phyloP scores from a whole-genome alignment of 2,888 invertebrate species.

The Philonicus albiceps region DNA sequence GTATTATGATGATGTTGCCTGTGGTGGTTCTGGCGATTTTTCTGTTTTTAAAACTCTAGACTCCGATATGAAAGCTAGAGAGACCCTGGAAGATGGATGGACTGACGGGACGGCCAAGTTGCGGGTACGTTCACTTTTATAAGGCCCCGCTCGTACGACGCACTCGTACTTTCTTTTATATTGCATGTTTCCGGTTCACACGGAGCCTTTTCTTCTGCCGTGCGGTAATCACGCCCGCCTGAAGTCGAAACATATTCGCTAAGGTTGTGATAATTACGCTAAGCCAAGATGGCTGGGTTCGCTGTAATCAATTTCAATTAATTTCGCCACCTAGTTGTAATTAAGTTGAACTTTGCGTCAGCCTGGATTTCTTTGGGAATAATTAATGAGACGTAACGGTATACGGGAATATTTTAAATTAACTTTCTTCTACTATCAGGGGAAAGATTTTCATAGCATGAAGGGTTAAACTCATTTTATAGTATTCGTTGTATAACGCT shows the following conservation, averaged over 20 bases:
- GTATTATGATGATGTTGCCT: neutral
- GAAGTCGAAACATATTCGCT: constrained; percentile 42
- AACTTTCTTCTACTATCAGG: neutral
- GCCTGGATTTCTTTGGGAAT: constrained; percentile 16
- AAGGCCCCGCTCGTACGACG: neutral
- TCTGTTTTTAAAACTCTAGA: neutral
- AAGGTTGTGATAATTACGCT: constrained; percentile 45
- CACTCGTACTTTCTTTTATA: constrained; percentile 41
- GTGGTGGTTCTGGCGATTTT: constrained; percentile 19
- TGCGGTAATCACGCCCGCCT: constrained; percentile 6
- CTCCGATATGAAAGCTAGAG: neutral
- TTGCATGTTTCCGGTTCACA: constrained; percentile 44
- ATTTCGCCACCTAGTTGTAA: constrained; percentile 42
- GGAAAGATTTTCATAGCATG: neutral
- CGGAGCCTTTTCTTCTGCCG: constrained; percentile 2
- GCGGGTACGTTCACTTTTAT: constrained; percentile 23
- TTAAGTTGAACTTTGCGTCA: constrained; percentile 20
- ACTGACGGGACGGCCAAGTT: neutral
- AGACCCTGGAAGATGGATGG: constrained; percentile 21
- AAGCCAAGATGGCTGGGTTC: constrained; percentile 43
- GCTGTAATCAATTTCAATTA: constrained; percentile 49
- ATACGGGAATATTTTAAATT: neutral
- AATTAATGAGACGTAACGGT: constrained; percentile 31
- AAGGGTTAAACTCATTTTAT: neutral
- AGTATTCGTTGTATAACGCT: neutral